Evolutionary conservation across 37 sponge, comb jelly and placozoan genomes (phyloP).

Genomic region (Mnemiopsis leidyi): DNA sequence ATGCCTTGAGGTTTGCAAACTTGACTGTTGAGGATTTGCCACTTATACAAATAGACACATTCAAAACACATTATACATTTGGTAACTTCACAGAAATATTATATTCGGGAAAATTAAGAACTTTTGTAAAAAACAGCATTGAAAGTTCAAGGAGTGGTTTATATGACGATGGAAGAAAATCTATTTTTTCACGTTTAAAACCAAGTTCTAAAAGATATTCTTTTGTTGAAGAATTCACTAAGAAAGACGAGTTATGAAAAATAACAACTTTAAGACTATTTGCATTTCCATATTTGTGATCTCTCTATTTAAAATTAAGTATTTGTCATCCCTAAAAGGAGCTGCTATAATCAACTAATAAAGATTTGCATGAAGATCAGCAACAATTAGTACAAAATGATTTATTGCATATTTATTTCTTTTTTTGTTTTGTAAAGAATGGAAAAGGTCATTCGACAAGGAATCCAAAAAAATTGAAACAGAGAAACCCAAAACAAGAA

Average conservation of each 20-base stretch:
- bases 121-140: neutral
- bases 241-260: neutral
- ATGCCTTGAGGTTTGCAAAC: neutral
- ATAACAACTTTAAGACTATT: too few relatives aligned
- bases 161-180: neutral
- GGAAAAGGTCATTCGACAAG: too few relatives aligned
- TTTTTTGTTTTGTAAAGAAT: too few relatives aligned
- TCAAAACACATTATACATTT: neutral
- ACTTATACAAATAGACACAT: neutral
- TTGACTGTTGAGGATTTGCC: neutral
- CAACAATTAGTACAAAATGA: too few relatives aligned
- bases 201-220: conserved; percentile 2
- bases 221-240: neutral
- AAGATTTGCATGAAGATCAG: too few relatives aligned
- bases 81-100: neutral
- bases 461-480: too few relatives aligned
- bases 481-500: too few relatives aligned
- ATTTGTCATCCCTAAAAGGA: too few relatives aligned
- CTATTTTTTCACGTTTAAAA: neutral
- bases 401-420: too few relatives aligned
- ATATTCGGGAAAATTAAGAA: neutral
- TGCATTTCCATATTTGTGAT: too few relatives aligned
- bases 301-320: too few relatives aligned
- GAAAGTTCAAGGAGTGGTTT: neutral
- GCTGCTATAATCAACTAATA: too few relatives aligned